These are phyloP conservation scores for Salminus brasiliensis DNA, from an alignment of 2,113 vertebrate genomes.

Conservation along the genomic window DNA sequence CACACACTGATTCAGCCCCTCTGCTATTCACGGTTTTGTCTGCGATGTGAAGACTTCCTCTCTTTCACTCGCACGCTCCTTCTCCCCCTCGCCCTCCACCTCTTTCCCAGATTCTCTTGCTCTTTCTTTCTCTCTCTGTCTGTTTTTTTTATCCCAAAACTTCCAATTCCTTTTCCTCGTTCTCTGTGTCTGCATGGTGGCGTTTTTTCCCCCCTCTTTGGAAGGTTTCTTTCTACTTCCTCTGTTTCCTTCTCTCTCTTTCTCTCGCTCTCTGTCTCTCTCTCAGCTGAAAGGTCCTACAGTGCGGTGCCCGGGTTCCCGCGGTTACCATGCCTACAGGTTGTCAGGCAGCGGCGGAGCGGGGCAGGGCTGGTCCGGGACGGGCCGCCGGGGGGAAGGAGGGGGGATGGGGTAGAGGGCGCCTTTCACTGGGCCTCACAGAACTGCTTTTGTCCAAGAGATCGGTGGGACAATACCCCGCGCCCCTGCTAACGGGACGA, in stretches of 20 bases:
- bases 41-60: conserved; percentile 47
- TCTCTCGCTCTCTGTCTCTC: conserved; percentile 19
- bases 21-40: conserved; percentile 45
- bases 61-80: conserved; percentile 13
- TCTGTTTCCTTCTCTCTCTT: conserved; percentile 42
- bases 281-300: conserved; percentile 50
- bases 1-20: conserved; percentile 25
- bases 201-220: neutral
- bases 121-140: neutral
- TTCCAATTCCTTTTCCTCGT: conserved; percentile 35
- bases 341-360: conserved; percentile 46
- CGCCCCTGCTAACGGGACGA: conserved; percentile 75
- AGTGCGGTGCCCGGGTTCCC: conserved; percentile 58
- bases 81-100: conserved; percentile 1
- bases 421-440: conserved; percentile 72
- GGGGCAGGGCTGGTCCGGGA: conserved; percentile 54
- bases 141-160: conserved; percentile 33
- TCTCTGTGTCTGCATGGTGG: conserved; percentile 17
- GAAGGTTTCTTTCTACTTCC: conserved; percentile 32
- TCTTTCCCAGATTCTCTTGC: conserved; percentile 24
- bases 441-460: conserved; percentile 76
- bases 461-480: conserved; percentile 73
- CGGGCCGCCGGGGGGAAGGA: conserved; percentile 52
- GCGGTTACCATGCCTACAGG: conserved; percentile 67
- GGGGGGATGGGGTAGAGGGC: conserved; percentile 65